Base-by-base conservation (phyloP, 2,888 invertebrate genomes). In the Oligia strigilis region DNA sequence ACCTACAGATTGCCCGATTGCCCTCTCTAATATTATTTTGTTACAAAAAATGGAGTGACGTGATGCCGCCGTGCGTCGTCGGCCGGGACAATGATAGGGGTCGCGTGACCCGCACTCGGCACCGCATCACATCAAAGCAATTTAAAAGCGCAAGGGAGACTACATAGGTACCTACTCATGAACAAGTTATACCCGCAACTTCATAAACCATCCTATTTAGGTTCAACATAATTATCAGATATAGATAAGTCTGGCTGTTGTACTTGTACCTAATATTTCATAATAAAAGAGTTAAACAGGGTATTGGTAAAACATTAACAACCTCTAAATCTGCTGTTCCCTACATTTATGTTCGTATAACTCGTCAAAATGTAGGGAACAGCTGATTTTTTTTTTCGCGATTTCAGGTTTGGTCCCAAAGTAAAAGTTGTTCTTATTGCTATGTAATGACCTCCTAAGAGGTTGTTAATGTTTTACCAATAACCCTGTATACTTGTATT, bases 71-170 rank as follows among this genome's bases (percentile, higher is more conserved):
- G 72, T 58, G 49, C 40, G 75, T 36, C 36, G 36, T 43, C 46
- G 71, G 81, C 72, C 13, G 75, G 69, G 36, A 75, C 89, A 88
- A 91, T 85, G 88, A 93, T 93, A 92, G 90, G 93, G 93, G 93
- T 93, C 93, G 93, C 93, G 93, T 93, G 93, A 92, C 93, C 93
- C 93, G 93, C 93, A 93, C 89, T 85, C 93, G 93, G 93, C 93
- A 93, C 89, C 86, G 86, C 88, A 86, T 84, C 87, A 87, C 88
- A 87, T 90, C 87, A 90, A 84, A 87, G 85, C 80, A 76, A 88
- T 89, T 83, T 87, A 84, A 77, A 86, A 81, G 62, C 79, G 78
- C 75, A 79, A 84, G 90, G 90, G 89, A 85, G 83, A 81, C 75
- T 29, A 58, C 62, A 46, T 65, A 19, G 36, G 66, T 81, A 76